phyloP scores from a whole-genome alignment of 2,797 vertebrate species.

The Eospalax fontanierii region DNA sequence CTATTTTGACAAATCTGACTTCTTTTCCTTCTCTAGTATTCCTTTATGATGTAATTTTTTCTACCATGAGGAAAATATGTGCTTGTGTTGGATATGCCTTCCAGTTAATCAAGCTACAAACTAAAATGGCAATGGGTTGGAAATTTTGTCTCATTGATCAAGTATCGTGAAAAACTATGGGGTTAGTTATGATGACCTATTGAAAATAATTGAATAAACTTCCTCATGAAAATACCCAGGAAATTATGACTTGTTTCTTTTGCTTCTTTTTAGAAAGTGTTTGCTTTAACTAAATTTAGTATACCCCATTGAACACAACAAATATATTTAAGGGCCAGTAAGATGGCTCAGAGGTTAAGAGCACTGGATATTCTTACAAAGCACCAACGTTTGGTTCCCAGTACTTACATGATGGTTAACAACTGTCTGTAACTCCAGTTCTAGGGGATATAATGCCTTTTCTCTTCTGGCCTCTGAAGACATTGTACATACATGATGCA shows the following conservation, averaged over 20 bases:
- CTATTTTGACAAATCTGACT: background rate
- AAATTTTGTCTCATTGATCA: conserved; percentile 28
- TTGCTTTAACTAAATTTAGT: conserved; percentile 26
- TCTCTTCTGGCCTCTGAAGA: too few relatives aligned
- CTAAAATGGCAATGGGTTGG: background rate
- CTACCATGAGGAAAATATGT: background rate
- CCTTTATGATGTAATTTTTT: conserved; percentile 26
- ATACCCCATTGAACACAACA: background rate
- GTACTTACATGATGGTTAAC: too few relatives aligned
- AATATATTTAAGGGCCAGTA: background rate
- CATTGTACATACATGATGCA: too few relatives aligned
- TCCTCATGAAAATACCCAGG: background rate
- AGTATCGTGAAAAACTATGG: conserved; percentile 30
- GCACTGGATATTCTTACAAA: too few relatives aligned
- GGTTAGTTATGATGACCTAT: background rate
- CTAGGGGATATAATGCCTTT: too few relatives aligned
- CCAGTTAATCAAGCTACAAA: conserved; percentile 11
- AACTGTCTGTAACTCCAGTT: too few relatives aligned
- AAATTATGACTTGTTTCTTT: background rate
- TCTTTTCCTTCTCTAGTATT: background rate
- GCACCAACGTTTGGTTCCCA: too few relatives aligned
- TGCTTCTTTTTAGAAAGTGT: background rate
- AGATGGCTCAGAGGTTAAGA: too few relatives aligned
- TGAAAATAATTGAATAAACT: conserved; percentile 13
- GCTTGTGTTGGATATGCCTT: conserved; percentile 9